These are phyloP conservation scores for Uropetala carovei DNA, from an alignment of 2,888 invertebrate species.

Conservation along the genomic window DNA sequence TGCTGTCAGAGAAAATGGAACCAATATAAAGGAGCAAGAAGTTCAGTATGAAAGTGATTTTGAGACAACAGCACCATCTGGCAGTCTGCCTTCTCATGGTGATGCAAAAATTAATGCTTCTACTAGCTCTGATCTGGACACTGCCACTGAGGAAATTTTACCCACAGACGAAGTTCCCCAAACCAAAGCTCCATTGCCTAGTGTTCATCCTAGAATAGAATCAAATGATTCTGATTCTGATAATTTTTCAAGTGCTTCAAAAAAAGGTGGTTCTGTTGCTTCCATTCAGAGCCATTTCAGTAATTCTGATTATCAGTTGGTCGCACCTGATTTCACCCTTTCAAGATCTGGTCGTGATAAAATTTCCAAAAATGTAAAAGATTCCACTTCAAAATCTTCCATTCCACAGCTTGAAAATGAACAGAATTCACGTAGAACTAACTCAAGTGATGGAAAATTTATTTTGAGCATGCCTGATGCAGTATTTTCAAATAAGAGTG, in stretches of 20 bases:
- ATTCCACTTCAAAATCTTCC: neutral
- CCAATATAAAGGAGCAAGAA: slow-evolving; percentile 11
- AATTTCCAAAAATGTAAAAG: neutral
- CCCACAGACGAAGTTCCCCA: slow-evolving; percentile 44
- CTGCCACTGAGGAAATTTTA: slow-evolving; percentile 47
- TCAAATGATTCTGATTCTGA: neutral
- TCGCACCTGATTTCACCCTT: slow-evolving; percentile 12
- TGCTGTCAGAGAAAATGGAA: neutral
- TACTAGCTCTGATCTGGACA: slow-evolving; percentile 50
- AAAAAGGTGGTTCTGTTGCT: neutral
- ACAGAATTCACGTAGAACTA: neutral
- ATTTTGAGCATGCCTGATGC: neutral
- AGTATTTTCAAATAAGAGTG: neutral
- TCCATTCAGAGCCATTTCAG: slow-evolving; percentile 12
- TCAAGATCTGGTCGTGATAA: neutral
- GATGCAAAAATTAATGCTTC: neutral
- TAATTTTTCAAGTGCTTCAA: neutral
- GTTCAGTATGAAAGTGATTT: slow-evolving; percentile 65
- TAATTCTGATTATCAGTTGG: neutral
- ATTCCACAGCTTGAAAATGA: neutral
- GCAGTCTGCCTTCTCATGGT: slow-evolving; percentile 18
- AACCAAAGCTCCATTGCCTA: neutral
- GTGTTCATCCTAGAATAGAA: neutral
- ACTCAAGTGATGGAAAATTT: neutral
- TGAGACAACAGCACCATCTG: slow-evolving; percentile 48